phyloP scores from a whole-genome alignment of 2,797 vertebrate species.

The Aulostomus chinensis region DNA sequence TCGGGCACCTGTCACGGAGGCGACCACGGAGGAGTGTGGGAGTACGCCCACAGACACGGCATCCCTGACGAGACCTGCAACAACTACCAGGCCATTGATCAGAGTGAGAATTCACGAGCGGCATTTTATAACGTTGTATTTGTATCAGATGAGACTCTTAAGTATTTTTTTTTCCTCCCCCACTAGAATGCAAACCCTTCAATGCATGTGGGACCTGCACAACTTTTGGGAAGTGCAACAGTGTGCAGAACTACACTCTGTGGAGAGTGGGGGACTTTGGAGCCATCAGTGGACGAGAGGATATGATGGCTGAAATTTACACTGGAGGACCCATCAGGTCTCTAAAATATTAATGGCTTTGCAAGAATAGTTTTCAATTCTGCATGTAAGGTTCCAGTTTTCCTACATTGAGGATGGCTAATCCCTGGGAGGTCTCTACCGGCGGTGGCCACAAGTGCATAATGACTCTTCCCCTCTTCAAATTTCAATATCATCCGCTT shows the following conservation, averaged over 20 bases:
- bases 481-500: no score
- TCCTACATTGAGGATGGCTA: no score
- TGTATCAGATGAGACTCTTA: no score
- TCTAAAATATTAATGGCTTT: no score
- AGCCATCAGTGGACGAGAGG: slow-evolving; percentile 84
- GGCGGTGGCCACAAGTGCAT: no score
- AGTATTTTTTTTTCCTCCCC: neutral
- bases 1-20: slow-evolving; percentile 87
- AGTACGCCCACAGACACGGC: slow-evolving; percentile 83
- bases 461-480: no score
- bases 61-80: no score
- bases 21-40: slow-evolving; percentile 84
- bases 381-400: no score
- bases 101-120: slow-evolving; percentile 58
- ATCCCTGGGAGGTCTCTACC: no score
- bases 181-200: slow-evolving; percentile 90
- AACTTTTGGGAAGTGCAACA: slow-evolving; percentile 87
- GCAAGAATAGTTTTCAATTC: no score
- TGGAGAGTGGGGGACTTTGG: slow-evolving; percentile 93
- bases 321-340: slow-evolving; percentile 92
- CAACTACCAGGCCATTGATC: slow-evolving; percentile 92
- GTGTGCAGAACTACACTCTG: slow-evolving; percentile 90
- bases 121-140: neutral
- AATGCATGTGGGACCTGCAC: slow-evolving; percentile 95
- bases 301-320: slow-evolving; percentile 97